Evolutionary conservation across 1,140 invertebrate genomes (phyloP).

Genomic region (Trichomalopsis sarcophagae): DNA sequence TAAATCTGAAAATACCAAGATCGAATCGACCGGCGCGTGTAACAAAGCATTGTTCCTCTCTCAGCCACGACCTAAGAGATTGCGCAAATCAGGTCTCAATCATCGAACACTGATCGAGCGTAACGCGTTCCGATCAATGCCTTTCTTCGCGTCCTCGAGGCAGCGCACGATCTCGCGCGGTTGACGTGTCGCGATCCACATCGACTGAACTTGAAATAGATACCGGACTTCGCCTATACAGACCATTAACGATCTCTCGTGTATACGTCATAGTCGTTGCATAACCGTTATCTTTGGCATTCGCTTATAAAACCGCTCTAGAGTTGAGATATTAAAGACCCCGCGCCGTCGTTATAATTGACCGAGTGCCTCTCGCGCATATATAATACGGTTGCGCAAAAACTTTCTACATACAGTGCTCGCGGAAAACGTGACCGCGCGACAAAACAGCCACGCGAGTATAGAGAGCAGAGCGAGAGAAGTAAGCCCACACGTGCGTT

Average conservation of each 20-base stretch:
- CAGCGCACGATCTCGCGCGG: background rate
- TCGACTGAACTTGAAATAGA: constrained; percentile 48
- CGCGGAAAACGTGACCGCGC: constrained; percentile 68
- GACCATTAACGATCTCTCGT: background rate
- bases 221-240: constrained; percentile 5
- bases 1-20: constrained; percentile 16
- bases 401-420: background rate
- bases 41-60: constrained; percentile 26
- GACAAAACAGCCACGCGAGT: constrained; percentile 60
- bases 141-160: constrained; percentile 7
- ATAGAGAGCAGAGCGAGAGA: constrained; percentile 49
- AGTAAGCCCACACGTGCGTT: constrained; percentile 65
- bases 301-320: background rate
- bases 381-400: background rate
- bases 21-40: background rate
- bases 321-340: background rate
- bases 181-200: constrained; percentile 33
- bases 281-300: background rate
- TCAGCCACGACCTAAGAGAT: background rate
- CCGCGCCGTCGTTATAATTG: background rate
- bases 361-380: background rate
- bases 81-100: background rate
- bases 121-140: background rate
- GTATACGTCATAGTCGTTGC: background rate
- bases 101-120: background rate